Evolutionary conservation across 2,113 vertebrate genomes (phyloP), one percentile per base, ranked within the genome.

Genomic region (Callipepla californica): DNA sequence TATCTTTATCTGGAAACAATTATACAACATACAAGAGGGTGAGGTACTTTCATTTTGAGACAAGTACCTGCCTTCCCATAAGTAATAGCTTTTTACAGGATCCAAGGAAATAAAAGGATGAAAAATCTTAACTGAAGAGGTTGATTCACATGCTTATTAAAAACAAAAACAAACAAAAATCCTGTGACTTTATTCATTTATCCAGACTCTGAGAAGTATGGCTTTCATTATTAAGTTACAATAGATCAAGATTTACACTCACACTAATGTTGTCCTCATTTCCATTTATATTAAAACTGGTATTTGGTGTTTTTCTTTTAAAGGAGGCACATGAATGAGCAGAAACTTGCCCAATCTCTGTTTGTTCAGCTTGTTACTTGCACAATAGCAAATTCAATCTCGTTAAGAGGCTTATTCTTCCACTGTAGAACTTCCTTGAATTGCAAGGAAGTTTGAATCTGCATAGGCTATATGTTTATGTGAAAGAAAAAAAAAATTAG

Each of bases 221-320:
- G 92, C 74, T 98, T 98, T 98, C 96, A 96, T 98, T 97, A 98
- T 97, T 96, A 97, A 94, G 96, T 97, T 98, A 98, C 97, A 98
- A 97, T 96, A 96, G 95, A 98, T 98, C 97, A 98, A 98, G 97
- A 98, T 98, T 98, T 98, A 97, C 96, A 93, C 97, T 97, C 97
- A 96, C 89, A 93, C 87, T 97, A 97, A 97, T 93, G 79, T 91
- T 94, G 93, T 85, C 95, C 95, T 98, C 97, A 98, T 98, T 98
- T 98, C 98, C 98, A 98, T 98, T 98, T 98, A 98, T 98, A 98
- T 98, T 98, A 98, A 98, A 98, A 98, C 68, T 76, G 63, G 91
- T 98, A 97, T 98, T 98, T 98, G 97, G 61, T 62, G 61, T 63
- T 63, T 63, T 40, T 97, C 97, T 98, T 98, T 98, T 97, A 96